A percentile compares a stretch with the other conserved stretches of the same genome.
phyloP scores from a whole-genome alignment of 2,797 vertebrate species.

The Phylloscopus collybita region DNA sequence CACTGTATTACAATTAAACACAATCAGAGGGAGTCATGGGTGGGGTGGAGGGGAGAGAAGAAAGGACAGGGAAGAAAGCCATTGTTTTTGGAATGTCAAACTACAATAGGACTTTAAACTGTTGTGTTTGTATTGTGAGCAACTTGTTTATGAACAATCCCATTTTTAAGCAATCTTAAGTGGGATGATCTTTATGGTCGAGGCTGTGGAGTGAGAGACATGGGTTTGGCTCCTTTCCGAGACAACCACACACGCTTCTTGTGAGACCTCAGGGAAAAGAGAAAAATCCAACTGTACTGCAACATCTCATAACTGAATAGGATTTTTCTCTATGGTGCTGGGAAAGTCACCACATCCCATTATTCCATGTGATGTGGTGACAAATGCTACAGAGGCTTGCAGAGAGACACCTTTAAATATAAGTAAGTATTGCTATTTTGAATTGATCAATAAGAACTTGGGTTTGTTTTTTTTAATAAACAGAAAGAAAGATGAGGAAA shows the following conservation, averaged over 20 bases:
- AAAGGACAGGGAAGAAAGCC: conserved; percentile 21
- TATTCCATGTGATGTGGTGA: not conserved
- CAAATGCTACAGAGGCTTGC: not conserved
- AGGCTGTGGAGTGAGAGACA: not conserved
- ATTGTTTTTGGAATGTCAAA: conserved; percentile 20
- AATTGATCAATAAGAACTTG: not conserved
- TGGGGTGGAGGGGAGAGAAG: not conserved
- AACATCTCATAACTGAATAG: not conserved
- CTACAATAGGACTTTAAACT: conserved; percentile 12
- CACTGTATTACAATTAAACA: not conserved
- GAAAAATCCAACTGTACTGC: not conserved
- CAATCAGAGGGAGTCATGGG: not conserved
- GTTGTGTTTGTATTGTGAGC: not conserved
- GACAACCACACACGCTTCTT: not conserved
- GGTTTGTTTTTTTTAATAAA: not conserved
- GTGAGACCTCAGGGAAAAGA: not conserved
- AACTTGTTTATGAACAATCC: conserved; percentile 14
- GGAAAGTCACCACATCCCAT: not conserved
- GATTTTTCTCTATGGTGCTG: not conserved
- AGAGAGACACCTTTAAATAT: not conserved
- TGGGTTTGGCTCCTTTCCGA: not conserved
- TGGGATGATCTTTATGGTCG: not conserved
- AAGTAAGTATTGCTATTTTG: not conserved
- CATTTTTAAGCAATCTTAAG: not conserved
- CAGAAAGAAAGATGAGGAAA: not conserved